These are phyloP conservation scores for Thalpophila matura DNA, from an alignment of 2,888 invertebrate genomes.

Conservation along the genomic window DNA sequence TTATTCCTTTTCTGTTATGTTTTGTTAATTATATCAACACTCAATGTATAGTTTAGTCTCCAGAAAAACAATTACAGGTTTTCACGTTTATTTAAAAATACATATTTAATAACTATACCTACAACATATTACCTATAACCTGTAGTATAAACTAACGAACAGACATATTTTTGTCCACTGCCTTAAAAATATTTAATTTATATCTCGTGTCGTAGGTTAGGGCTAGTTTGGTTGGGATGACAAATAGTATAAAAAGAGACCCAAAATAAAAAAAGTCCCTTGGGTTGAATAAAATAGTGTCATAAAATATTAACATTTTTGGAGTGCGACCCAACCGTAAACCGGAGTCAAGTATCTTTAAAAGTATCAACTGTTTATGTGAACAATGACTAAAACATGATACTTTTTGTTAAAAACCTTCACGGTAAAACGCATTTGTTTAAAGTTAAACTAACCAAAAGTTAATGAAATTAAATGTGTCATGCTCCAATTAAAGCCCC, in stretches of 20 bases:
- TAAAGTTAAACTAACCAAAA: constrained; percentile 43
- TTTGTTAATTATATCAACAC: too few relatives aligned
- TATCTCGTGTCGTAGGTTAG: constrained; percentile 13
- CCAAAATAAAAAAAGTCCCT: constrained; percentile 54
- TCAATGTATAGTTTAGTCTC: too few relatives aligned
- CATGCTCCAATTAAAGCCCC: constrained; percentile 53
- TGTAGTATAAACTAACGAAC: not conserved
- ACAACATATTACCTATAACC: too few relatives aligned
- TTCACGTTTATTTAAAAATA: too few relatives aligned
- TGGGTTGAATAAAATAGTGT: constrained; percentile 64
- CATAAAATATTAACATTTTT: constrained; percentile 66
- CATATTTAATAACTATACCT: too few relatives aligned
- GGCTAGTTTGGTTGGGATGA: constrained; percentile 38
- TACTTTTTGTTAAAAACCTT: constrained; percentile 48
- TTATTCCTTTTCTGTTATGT: too few relatives aligned
- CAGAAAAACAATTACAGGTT: too few relatives aligned
- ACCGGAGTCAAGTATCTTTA: constrained; percentile 60
- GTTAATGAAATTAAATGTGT: constrained; percentile 47
- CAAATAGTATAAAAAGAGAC: constrained; percentile 50
- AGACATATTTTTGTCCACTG: not conserved
- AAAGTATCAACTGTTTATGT: constrained; percentile 49
- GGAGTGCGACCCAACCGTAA: constrained; percentile 60
- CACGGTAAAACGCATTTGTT: constrained; percentile 40
- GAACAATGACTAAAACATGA: constrained; percentile 50
- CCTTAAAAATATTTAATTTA: constrained; percentile 5